Base-by-base conservation (phyloP, 2,888 invertebrate genomes). In the Cerceris ruficornis region DNA sequence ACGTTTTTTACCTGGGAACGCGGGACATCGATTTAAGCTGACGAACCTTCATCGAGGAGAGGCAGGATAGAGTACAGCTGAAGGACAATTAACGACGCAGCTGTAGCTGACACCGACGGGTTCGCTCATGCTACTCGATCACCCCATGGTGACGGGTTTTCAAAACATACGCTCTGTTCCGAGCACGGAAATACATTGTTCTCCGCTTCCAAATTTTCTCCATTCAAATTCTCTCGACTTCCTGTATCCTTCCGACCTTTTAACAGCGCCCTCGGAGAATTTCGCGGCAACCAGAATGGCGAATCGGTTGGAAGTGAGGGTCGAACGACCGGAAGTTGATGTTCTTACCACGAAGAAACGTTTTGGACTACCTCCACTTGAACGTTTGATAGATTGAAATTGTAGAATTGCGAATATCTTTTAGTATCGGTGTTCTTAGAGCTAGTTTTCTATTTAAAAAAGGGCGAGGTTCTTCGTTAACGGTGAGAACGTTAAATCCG, bases 41-140 rank as follows among this genome's bases (percentile, higher is more conserved):
- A 15, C 42, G 67, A 69, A 62, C 14, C 41, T 64, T 69, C 59
- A 57, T 66, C 62, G 52, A 62, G n/a, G 28, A 43, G 41, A 17
- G 43, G 52, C 55, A 70, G 70, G 79, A 49, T 50, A 70, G 14
- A 66, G 70, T 28, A 58, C 43, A 28, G 15, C 41, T 28, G 62
- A 80, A 67, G 80, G 75, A 79, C 80, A 72, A 80, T 80, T 72
- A 79, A 79, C 80, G 75, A 62, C 42, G 50, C 72, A 80, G 54
- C 79, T 80, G 80, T 64, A 64, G 14, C 58, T 75, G 80, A 80
- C 75, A 64, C 43, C 17, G 42, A 41, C 71, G 58, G 39, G 71
- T 59, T 79, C 70, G 80, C 57, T 66, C 72, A 65, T 75, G 41
- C 80, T 71, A 79, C 80, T 80, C 80, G 75, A 80, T 80, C 80